Evolutionary conservation across 2,113 vertebrate genomes (phyloP).

Genomic region (Grus americana): DNA sequence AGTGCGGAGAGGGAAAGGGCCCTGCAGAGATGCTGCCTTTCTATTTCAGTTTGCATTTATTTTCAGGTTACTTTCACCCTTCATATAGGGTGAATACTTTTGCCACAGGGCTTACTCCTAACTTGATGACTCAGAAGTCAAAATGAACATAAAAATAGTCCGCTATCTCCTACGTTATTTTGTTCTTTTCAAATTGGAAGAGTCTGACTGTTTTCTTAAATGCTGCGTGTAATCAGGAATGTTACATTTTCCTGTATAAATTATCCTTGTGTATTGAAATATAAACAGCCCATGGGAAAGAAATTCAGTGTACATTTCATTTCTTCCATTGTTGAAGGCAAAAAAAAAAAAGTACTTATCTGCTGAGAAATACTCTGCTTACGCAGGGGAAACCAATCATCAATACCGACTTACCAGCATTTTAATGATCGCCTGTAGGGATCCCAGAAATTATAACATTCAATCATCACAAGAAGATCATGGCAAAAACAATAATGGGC

Average conservation of each 20-base stretch:
- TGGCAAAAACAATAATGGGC: neutral
- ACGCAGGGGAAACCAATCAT: neutral
- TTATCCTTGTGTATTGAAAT: neutral
- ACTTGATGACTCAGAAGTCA: neutral
- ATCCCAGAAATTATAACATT: neutral
- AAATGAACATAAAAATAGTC: neutral
- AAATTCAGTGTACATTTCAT: neutral
- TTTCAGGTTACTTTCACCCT: neutral
- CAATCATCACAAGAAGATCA: neutral
- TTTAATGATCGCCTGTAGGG: neutral
- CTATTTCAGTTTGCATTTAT: neutral
- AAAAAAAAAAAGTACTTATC: neutral
- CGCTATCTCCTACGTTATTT: neutral
- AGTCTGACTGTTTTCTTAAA: neutral
- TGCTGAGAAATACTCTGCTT: neutral
- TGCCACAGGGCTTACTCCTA: neutral
- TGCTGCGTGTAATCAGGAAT: neutral
- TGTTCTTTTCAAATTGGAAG: neutral
- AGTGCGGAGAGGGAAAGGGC: neutral
- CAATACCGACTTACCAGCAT: neutral
- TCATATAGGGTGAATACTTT: neutral
- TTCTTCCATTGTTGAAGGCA: neutral
- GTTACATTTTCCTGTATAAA: neutral
- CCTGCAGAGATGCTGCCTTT: neutral
- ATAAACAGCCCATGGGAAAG: neutral